Base-by-base conservation (phyloP, 2,797 vertebrate species). In the Diplodus sargus region DNA sequence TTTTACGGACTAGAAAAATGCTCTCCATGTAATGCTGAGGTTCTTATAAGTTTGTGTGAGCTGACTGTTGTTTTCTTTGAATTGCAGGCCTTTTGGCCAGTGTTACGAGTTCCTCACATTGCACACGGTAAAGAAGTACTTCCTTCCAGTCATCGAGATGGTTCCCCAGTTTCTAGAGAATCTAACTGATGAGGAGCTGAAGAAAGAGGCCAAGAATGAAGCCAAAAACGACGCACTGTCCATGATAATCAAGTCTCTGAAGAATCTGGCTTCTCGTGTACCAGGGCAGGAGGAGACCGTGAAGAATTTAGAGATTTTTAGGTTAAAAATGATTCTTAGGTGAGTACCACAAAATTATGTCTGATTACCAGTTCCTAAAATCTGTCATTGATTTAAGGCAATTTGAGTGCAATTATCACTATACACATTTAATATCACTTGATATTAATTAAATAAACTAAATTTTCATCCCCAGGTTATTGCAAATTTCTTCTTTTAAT, bases 261-360 rank as follows among this genome's bases (percentile, higher is more conserved):
- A 99, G 94, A 99, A 97, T 91, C 96, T 99, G 96, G 98, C 98
- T 88, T 99, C 98, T 86, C 97, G 97, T 85, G 97, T 99, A 91
- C 98, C 98, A 78, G 98, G 98, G 84, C 98, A 99, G 95, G 98
- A 99, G 94, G 98, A 99, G 96, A 99, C 98, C 5, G 98, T 99
- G 94, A 99, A 99, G 95, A 99, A 99, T 90, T 98, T 99, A 97
- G 98, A 99, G 95, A 99, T 99, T 96, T 99, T 99, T 98, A 99
- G 98, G 87, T 97, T 99, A 96, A 99, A 99, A 98, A 99, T 99
- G 98, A 99, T 99, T 95, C 98, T 99, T 97, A 99, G 98, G 98
- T 99, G 93, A 97, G 97, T 78, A 58, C 71, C 15, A 47, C 61
- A 58, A 12, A 17, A 48, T 22, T 1, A 28, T 43, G 15, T 73